Percentiles rank a stretch among this genome's conserved stretches.
These are phyloP conservation scores for Bembecia ichneumoniformis DNA, from an alignment of 2,888 invertebrate species.

Conservation along the genomic window DNA sequence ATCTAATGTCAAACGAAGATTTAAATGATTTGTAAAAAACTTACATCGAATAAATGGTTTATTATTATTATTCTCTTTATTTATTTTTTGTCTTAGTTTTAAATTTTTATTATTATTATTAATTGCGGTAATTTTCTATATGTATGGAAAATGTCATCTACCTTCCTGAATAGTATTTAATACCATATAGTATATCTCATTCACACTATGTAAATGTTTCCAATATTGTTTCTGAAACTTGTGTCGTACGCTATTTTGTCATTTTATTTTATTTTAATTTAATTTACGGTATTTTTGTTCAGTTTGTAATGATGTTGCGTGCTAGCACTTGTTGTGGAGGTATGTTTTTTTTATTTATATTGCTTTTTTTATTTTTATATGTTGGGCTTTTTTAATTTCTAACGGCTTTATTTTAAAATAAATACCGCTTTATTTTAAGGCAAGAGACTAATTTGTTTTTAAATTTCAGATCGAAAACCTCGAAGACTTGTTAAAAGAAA, in stretches of 20 bases:
- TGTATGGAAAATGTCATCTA: too few relatives aligned
- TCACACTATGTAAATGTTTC: too few relatives aligned
- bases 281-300: conserved; percentile 3
- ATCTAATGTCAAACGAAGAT: too few relatives aligned
- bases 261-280: conserved; percentile 1
- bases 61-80: too few relatives aligned
- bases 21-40: too few relatives aligned
- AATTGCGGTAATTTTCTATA: too few relatives aligned
- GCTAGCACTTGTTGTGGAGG: not conserved
- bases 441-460: not conserved
- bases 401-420: conserved; percentile 8
- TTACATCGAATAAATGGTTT: too few relatives aligned
- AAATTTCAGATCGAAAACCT: conserved; percentile 91
- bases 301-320: conserved; percentile 5
- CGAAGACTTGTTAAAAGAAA: conserved; percentile 96
- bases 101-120: too few relatives aligned
- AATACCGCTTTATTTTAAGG: not conserved
- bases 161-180: too few relatives aligned
- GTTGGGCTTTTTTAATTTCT: conserved; percentile 8
- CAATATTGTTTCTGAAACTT: too few relatives aligned
- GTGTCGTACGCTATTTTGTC: not conserved
- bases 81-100: too few relatives aligned
- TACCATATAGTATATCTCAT: too few relatives aligned
- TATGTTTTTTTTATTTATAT: conserved; percentile 12
- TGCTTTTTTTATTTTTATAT: conserved; percentile 8